Percentiles rank a stretch among this genome's conserved stretches.
Evolutionary conservation across 2,797 vertebrate genomes (phyloP).

Genomic region (Rhodeus uyekii): DNA sequence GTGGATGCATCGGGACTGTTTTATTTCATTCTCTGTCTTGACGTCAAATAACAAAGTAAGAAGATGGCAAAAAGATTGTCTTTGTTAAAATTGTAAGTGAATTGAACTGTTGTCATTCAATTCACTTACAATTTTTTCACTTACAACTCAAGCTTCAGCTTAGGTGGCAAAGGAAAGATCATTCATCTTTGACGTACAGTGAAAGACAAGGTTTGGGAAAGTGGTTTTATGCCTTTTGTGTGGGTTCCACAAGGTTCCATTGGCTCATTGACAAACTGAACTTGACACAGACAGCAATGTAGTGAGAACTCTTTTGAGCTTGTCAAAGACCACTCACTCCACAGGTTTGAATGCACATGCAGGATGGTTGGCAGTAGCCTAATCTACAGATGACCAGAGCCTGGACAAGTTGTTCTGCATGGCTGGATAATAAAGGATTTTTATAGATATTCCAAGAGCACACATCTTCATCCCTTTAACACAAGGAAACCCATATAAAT

Average conservation of each 20-base stretch:
- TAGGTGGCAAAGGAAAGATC: neutral
- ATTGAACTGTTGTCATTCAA: neutral
- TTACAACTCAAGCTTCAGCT: no score
- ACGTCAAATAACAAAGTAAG: neutral
- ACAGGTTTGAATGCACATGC: neutral
- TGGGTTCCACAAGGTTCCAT: neutral
- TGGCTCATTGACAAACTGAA: neutral
- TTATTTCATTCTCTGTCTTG: neutral
- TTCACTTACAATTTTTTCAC: no score
- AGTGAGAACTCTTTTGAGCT: neutral
- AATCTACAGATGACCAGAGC: neutral
- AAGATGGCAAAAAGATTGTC: neutral
- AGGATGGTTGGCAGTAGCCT: neutral
- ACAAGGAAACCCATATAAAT: neutral
- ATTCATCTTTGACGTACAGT: neutral
- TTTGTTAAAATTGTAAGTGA: neutral
- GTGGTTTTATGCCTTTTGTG: constrained; percentile 3
- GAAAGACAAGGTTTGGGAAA: constrained; percentile 13
- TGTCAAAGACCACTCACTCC: neutral
- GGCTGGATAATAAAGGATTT: neutral
- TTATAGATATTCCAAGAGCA: neutral
- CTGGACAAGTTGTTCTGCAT: neutral
- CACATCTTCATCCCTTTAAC: neutral
- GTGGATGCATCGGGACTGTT: neutral
- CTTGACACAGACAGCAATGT: neutral